Evolutionary conservation across 2,888 invertebrate genomes (phyloP).

Genomic region (Patella ulyssiponensis): DNA sequence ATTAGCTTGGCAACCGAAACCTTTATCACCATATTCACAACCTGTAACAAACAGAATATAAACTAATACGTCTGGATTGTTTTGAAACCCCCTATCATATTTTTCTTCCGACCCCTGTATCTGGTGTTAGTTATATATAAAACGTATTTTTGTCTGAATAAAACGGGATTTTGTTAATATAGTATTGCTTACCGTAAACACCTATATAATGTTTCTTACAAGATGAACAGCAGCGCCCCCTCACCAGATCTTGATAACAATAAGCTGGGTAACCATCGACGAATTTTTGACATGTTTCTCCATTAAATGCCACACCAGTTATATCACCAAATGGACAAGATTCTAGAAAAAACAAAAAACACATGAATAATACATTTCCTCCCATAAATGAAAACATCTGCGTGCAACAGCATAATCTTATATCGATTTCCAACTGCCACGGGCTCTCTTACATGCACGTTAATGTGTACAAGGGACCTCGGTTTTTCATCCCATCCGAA

Average conservation of each 20-base stretch:
- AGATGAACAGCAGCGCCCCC: conserved; percentile 34
- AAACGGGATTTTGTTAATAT: no score
- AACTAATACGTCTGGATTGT: no score
- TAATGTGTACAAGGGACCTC: no score
- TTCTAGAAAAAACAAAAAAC: conserved; percentile 21
- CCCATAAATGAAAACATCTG: no score
- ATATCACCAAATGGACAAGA: conserved; percentile 41
- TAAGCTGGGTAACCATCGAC: conserved; percentile 24
- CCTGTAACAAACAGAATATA: not conserved
- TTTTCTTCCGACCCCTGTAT: no score
- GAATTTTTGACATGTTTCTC: conserved; percentile 32
- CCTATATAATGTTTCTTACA: conserved; percentile 25
- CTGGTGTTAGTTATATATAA: no score
- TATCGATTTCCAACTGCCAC: no score
- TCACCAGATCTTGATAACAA: conserved; percentile 38
- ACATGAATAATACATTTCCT: not conserved
- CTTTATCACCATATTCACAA: conserved; percentile 19
- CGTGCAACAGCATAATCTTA: no score
- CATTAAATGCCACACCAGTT: conserved; percentile 33
- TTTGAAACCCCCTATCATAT: no score
- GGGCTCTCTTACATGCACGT: no score
- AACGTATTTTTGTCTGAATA: no score
- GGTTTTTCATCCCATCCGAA: no score
- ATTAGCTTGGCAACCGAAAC: not conserved
- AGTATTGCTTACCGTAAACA: conserved; percentile 23